These are phyloP conservation scores for Gyps fulvus DNA, from an alignment of 2,113 vertebrate genomes.

Conservation along the genomic window DNA sequence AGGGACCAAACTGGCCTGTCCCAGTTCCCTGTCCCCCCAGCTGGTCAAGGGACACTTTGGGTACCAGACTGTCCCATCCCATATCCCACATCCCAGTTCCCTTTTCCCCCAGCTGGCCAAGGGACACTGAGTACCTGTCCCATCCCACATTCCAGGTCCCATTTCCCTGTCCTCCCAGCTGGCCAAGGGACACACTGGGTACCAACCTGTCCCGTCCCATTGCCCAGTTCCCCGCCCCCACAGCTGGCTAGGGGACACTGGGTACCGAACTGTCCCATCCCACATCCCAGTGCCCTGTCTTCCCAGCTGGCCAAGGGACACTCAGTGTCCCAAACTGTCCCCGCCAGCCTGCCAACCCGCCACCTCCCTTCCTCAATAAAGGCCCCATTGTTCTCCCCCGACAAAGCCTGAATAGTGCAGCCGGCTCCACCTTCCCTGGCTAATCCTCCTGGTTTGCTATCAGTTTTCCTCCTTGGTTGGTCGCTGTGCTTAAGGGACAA, in stretches of 20 bases:
- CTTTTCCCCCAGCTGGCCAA: too few species aligned
- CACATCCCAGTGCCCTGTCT: neutral
- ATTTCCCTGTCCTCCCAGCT: neutral
- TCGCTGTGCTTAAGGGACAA: neutral
- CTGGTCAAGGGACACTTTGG: neutral
- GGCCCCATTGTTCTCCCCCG: slow-evolving; percentile 15
- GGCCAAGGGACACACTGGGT: neutral
- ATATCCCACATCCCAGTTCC: neutral
- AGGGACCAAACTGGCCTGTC: neutral
- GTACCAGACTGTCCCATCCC: neutral
- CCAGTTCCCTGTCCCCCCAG: neutral
- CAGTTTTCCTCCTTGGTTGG: neutral
- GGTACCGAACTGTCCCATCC: neutral
- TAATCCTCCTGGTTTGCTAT: neutral
- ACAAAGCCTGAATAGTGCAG: slow-evolving; percentile 43
- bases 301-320: neutral
- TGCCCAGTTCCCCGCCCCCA: neutral
- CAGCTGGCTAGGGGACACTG: neutral
- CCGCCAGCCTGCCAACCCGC: neutral
- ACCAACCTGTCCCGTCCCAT: neutral
- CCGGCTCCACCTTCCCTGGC: slow-evolving; percentile 42
- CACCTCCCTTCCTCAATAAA: slow-evolving; percentile 36
- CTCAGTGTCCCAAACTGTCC: neutral
- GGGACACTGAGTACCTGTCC: neutral
- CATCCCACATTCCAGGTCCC: neutral